Evolutionary conservation across 2,113 vertebrate species (phyloP).

Genomic region (Sprattus sprattus): DNA sequence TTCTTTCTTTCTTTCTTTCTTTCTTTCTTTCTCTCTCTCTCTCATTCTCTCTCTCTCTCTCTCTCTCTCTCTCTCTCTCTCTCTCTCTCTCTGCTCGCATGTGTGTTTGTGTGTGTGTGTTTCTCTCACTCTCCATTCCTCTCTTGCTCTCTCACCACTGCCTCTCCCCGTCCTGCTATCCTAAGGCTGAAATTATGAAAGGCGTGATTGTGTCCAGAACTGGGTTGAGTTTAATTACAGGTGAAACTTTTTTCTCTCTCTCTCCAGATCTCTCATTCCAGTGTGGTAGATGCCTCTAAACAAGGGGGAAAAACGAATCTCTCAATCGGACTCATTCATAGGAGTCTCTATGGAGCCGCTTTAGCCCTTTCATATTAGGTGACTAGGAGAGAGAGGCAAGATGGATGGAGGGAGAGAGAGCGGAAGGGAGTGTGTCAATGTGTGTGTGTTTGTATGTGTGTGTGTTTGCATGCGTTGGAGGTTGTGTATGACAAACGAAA

Average conservation of each 20-base stretch:
- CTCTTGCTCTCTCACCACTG: not conserved
- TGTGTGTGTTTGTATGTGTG: not conserved
- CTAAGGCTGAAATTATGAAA: not conserved
- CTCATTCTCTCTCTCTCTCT: too few species aligned
- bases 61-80: not conserved
- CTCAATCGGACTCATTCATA: not conserved
- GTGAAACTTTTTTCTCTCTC: not conserved
- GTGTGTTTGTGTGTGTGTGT: not conserved
- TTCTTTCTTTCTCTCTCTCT: too few species aligned
- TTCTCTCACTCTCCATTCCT: not conserved
- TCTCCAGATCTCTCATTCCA: not conserved
- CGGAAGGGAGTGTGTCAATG: not conserved
- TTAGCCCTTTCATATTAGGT: not conserved
- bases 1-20: too few species aligned
- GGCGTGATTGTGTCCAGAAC: not conserved
- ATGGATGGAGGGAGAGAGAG: not conserved
- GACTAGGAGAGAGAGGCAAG: not conserved
- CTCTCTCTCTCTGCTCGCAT: not conserved
- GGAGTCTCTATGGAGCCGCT: not conserved
- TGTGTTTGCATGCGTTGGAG: not conserved
- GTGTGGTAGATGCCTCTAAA: not conserved
- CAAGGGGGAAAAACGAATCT: not conserved
- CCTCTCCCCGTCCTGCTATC: not conserved
- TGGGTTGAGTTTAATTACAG: conserved; percentile 4
- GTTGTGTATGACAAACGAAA: not conserved